A percentile compares a stretch with the other conserved stretches of the same genome.
phyloP scores from a whole-genome alignment of 2,888 invertebrate genomes.

The Phorcus lineatus region DNA sequence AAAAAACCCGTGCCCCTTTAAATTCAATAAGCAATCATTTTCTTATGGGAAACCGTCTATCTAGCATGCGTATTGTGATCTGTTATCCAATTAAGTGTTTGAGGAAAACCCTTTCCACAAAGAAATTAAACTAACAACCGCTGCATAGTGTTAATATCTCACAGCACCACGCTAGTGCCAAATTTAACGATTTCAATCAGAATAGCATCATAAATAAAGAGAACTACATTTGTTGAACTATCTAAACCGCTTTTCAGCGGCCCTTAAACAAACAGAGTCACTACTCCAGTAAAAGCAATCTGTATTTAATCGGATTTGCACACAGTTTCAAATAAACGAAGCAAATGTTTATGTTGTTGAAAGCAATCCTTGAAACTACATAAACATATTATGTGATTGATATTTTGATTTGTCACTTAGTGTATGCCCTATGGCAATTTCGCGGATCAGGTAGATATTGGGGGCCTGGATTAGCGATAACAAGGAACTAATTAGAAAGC shows the following conservation, averaged over 20 bases:
- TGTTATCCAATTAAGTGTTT: too few species aligned
- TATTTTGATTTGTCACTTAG: neutral
- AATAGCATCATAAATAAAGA: neutral
- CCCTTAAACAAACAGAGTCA: neutral
- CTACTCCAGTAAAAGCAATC: neutral
- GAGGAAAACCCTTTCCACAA: too few species aligned
- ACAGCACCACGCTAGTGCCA: neutral
- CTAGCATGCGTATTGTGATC: too few species aligned
- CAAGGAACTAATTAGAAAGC: neutral
- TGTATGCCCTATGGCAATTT: neutral
- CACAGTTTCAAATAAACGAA: slow-evolving; percentile 6
- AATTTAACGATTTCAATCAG: neutral
- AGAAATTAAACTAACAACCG: too few species aligned
- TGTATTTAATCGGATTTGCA: slow-evolving; percentile 1
- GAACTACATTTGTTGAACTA: neutral
- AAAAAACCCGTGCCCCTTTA: too few species aligned
- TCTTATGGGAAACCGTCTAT: too few species aligned
- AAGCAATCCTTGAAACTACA: neutral
- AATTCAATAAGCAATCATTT: too few species aligned
- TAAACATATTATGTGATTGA: slow-evolving; percentile 20
- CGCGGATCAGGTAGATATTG: neutral
- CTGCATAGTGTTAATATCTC: too few species aligned
- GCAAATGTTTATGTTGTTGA: neutral
- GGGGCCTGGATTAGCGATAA: neutral
- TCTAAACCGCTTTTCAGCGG: neutral